Percentiles rank a stretch among this genome's conserved stretches.
phyloP scores from a whole-genome alignment of 2,113 vertebrate species.

The Merops nubicus region DNA sequence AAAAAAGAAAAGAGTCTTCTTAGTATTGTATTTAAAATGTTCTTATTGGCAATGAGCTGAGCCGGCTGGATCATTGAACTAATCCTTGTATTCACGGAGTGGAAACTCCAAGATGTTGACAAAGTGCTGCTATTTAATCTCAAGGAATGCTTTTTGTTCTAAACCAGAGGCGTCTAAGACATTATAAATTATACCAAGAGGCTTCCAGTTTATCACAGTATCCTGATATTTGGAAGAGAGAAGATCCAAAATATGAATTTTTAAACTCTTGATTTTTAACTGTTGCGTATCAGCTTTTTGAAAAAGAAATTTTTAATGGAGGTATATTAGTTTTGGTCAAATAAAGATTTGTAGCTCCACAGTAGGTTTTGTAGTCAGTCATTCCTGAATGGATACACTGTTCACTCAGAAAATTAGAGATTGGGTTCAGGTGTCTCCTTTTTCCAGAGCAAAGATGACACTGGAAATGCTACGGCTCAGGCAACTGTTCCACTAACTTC shows the following conservation, averaged over 20 bases:
- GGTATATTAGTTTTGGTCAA: background rate
- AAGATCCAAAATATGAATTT: background rate
- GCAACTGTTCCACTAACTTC: background rate
- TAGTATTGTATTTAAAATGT: background rate
- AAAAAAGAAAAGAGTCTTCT: background rate
- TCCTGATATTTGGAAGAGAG: background rate
- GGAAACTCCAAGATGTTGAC: conserved; percentile 46
- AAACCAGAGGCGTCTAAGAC: background rate
- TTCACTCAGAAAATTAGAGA: background rate
- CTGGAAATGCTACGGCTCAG: background rate
- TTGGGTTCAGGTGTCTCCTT: background rate
- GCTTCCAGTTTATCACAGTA: background rate
- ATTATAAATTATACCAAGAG: background rate
- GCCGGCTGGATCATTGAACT: conserved; percentile 12
- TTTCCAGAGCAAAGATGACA: background rate
- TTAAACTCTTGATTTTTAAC: background rate
- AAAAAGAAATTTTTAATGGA: background rate
- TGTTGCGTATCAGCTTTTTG: background rate
- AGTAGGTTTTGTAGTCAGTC: background rate
- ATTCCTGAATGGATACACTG: background rate
- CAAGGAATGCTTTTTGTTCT: conserved; percentile 51
- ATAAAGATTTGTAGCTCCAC: background rate
- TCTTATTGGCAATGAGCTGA: conserved; percentile 33
- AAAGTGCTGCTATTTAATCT: conserved; percentile 41
- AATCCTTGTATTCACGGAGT: conserved; percentile 1